Conservation (phyloP, 2,113 vertebrate genomes). For the Psettodes erumei region DNA sequence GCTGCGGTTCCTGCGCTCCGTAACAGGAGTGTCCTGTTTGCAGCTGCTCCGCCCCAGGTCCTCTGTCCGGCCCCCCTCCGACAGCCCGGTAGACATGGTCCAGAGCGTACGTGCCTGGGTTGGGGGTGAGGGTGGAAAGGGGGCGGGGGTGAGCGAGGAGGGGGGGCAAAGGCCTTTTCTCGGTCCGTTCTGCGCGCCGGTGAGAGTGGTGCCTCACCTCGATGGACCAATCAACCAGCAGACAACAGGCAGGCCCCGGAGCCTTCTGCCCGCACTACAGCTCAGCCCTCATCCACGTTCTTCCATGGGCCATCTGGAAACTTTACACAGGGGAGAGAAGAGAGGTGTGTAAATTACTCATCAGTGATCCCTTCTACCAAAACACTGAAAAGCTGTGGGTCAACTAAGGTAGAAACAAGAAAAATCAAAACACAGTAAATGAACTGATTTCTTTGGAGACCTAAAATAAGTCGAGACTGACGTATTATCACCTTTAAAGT, state of each 20-base stretch:
- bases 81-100: constrained; percentile 94
- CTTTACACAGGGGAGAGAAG: constrained; percentile 73
- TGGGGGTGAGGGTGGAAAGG: constrained; percentile 75
- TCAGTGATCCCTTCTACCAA: constrained; percentile 3
- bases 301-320: constrained; percentile 77
- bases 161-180: constrained; percentile 65
- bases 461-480: not conserved
- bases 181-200: constrained; percentile 69
- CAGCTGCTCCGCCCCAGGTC: constrained; percentile 85
- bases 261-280: constrained; percentile 77
- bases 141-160: constrained; percentile 69
- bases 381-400: not conserved
- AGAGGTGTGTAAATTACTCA: constrained; percentile 49
- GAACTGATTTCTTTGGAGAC: not conserved
- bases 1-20: constrained; percentile 94
- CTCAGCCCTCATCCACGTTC: constrained; percentile 80
- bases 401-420: not conserved
- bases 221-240: constrained; percentile 65
- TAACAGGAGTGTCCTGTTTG: constrained; percentile 84
- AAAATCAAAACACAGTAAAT: not conserved
- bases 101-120: constrained; percentile 75
- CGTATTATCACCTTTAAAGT: not conserved
- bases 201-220: constrained; percentile 72
- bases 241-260: constrained; percentile 78
- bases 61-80: constrained; percentile 89